These are phyloP conservation scores for Fragum sueziense DNA, from an alignment of 2,888 invertebrate genomes.

Conservation along the genomic window DNA sequence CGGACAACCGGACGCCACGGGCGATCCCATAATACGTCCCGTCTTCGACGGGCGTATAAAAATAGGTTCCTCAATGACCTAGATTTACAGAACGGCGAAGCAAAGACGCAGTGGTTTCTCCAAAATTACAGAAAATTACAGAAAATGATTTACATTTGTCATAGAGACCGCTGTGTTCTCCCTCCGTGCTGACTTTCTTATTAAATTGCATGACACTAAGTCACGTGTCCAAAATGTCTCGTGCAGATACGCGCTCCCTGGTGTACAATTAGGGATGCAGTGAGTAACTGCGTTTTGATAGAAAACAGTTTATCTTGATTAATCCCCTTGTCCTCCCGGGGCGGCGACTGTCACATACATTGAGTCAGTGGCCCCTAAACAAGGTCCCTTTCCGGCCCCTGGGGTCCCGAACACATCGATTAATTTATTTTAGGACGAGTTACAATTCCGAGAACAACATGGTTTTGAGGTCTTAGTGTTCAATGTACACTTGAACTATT, in stretches of 20 bases:
- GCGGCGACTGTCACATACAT: neutral
- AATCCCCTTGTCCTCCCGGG: neutral
- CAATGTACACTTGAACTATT: too few species aligned
- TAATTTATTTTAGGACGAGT: neutral
- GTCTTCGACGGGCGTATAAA: too few species aligned
- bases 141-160: too few species aligned
- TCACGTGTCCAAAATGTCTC: neutral
- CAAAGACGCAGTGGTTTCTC: too few species aligned
- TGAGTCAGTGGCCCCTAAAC: neutral
- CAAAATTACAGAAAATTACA: too few species aligned
- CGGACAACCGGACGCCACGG: too few species aligned
- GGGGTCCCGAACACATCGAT: neutral
- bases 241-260: neutral
- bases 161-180: too few species aligned
- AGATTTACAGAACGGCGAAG: too few species aligned
- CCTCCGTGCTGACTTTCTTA: neutral
- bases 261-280: neutral
- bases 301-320: neutral
- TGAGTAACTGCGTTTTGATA: neutral
- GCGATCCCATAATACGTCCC: too few species aligned
- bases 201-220: neutral
- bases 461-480: too few species aligned
- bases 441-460: too few species aligned
- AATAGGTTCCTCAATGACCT: too few species aligned
- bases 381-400: neutral